A percentile compares a stretch with the other conserved stretches of the same genome.
phyloP scores from a whole-genome alignment of 2,888 invertebrate genomes.

The Acleris holmiana region DNA sequence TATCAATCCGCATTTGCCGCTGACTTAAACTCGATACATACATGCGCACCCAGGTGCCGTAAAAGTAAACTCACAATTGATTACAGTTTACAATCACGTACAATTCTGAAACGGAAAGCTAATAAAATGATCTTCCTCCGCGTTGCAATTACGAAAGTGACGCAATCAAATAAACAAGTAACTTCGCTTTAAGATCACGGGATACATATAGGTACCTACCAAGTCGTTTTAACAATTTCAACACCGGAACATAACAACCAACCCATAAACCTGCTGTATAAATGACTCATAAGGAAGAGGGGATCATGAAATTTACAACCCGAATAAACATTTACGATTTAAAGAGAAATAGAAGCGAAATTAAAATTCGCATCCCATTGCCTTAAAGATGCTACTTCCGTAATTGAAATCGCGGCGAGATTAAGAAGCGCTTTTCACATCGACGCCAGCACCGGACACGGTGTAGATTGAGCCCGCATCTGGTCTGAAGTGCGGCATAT shows the following conservation, averaged over 20 bases:
- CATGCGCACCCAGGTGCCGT: conserved; percentile 30
- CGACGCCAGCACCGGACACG: conserved; percentile 24
- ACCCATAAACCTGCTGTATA: conserved; percentile 32
- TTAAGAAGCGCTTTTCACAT: conserved; percentile 33
- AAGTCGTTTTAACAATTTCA: conserved; percentile 32
- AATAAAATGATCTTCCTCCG: conserved; percentile 31
- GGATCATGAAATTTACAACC: conserved; percentile 37
- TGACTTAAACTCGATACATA: conserved; percentile 39
- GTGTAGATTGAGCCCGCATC: conserved; percentile 30
- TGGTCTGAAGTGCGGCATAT: conserved; percentile 11
- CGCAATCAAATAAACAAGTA: conserved; percentile 27
- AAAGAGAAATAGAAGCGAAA: conserved; percentile 16
- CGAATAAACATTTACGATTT: conserved; percentile 37
- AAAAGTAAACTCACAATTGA: conserved; percentile 29
- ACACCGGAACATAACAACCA: conserved; percentile 31
- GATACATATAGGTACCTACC: conserved; percentile 2
- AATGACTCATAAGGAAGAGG: conserved; percentile 35
- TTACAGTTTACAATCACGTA: conserved; percentile 34
- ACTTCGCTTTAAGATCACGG: conserved; percentile 14
- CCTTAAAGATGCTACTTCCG: conserved; percentile 31
- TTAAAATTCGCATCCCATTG: conserved; percentile 13
- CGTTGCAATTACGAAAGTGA: conserved; percentile 37
- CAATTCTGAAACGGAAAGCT: conserved; percentile 28
- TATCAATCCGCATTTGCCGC: conserved; percentile 35
- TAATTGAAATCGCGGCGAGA: conserved; percentile 31